A percentile compares a stretch with the other conserved stretches of the same genome.
phyloP scores from a whole-genome alignment of 2,888 invertebrate genomes.

The Amphimallon solstitiale region DNA sequence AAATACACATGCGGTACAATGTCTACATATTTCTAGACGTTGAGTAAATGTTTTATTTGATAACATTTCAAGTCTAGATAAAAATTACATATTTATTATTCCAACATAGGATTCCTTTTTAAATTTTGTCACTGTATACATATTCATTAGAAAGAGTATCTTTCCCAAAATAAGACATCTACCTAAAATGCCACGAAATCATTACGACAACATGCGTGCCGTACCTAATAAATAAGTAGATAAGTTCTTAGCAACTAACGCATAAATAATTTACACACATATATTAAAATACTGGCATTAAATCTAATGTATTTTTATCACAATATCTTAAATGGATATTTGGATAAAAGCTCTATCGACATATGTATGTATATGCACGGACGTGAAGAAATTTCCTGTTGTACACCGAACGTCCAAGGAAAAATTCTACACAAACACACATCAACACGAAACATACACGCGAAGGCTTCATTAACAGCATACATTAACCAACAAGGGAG shows the following conservation, averaged over 20 bases:
- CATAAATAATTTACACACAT: not conserved
- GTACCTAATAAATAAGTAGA: not conserved
- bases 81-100: not conserved
- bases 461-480: slow-evolving; percentile 44
- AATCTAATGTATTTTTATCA: slow-evolving; percentile 21
- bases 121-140: not conserved
- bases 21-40: too few species aligned
- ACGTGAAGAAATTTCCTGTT: slow-evolving; percentile 42
- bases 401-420: slow-evolving; percentile 32
- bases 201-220: not conserved
- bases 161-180: not conserved
- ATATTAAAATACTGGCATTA: slow-evolving; percentile 11
- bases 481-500: slow-evolving; percentile 37
- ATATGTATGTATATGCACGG: slow-evolving; percentile 28
- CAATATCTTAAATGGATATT: slow-evolving; percentile 23
- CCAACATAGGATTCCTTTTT: not conserved
- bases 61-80: not conserved
- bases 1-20: too few species aligned
- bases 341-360: slow-evolving; percentile 40
- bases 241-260: not conserved
- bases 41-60: not conserved
- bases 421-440: slow-evolving; percentile 20
- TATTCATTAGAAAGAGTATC: slow-evolving; percentile 9
- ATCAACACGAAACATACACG: slow-evolving; percentile 40
- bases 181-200: not conserved